These are phyloP conservation scores for Byasa hedistus DNA, from an alignment of 2,888 invertebrate genomes.

Conservation along the genomic window DNA sequence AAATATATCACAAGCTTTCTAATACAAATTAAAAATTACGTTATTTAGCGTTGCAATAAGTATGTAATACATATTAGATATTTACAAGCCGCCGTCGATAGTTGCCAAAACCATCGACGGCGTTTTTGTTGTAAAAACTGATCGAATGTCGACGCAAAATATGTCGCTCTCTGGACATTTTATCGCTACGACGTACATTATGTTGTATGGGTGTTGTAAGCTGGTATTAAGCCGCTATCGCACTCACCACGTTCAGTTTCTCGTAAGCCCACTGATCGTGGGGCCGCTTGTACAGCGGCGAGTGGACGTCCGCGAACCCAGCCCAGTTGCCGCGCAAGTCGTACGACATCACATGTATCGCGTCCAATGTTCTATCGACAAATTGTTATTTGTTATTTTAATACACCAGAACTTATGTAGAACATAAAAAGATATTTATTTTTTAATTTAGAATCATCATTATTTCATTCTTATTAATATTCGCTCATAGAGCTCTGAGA, in stretches of 20 bases:
- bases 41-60: too few species aligned
- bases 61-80: too few species aligned
- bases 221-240: slow-evolving; percentile 20
- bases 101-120: too few species aligned
- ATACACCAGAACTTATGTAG: too few species aligned
- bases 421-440: too few species aligned
- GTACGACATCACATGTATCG: slow-evolving; percentile 92
- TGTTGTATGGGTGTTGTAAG: slow-evolving; percentile 9
- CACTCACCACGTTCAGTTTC: slow-evolving; percentile 91
- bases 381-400: not conserved
- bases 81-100: too few species aligned
- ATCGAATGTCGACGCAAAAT: not conserved
- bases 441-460: too few species aligned
- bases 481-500: too few species aligned
- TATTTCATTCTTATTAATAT: too few species aligned
- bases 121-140: not conserved
- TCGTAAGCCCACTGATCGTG: slow-evolving; percentile 95
- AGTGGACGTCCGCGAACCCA: slow-evolving; percentile 94
- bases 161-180: not conserved
- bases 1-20: too few species aligned
- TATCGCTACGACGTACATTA: slow-evolving; percentile 1
- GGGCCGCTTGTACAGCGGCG: slow-evolving; percentile 90
- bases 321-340: slow-evolving; percentile 94
- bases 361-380: slow-evolving; percentile 83
- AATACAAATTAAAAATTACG: too few species aligned